Percentiles rank a stretch among this genome's conserved stretches.
These are phyloP conservation scores for Diplodus puntazzo DNA, from an alignment of 2,797 vertebrate genomes.

Conservation along the genomic window DNA sequence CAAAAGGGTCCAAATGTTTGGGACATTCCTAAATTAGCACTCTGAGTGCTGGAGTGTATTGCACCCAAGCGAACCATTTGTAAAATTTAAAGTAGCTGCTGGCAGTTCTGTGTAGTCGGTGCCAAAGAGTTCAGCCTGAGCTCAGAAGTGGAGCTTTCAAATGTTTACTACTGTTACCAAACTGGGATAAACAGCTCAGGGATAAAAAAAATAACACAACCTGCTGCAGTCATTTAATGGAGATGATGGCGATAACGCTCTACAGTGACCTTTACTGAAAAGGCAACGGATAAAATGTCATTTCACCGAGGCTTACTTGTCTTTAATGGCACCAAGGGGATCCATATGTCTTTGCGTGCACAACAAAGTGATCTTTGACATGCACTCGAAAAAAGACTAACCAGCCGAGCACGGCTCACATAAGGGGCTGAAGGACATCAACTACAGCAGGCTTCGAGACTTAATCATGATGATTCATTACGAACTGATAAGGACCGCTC, in stretches of 20 bases:
- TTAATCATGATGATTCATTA: conserved; percentile 47
- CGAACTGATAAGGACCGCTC: conserved; percentile 41
- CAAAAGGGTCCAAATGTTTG: conserved; percentile 48
- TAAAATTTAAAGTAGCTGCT: conserved; percentile 45
- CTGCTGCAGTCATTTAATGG: conserved; percentile 2
- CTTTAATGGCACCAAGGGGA: conserved; percentile 36
- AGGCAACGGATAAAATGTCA: conserved; percentile 29
- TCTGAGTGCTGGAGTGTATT: conserved; percentile 14
- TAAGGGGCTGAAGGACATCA: conserved; percentile 51
- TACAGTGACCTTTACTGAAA: conserved; percentile 30
- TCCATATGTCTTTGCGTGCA: conserved; percentile 12
- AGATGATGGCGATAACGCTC: conserved; percentile 9
- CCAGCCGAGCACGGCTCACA: conserved; percentile 11
- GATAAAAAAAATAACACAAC: background rate
- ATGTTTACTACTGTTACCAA: conserved; percentile 2
- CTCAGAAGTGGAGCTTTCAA: conserved; percentile 37
- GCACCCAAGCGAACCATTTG: conserved; percentile 43
- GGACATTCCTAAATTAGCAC: conserved; percentile 59
- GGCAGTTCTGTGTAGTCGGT: conserved; percentile 26
- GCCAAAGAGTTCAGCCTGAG: conserved; percentile 18
- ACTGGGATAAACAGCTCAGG: background rate
- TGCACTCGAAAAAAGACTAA: conserved; percentile 39
- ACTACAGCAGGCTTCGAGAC: conserved; percentile 14
- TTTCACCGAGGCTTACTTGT: conserved; percentile 45
- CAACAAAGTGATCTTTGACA: conserved; percentile 39